A percentile compares a stretch with the other conserved stretches of the same genome.
Conservation (phyloP, 2,888 invertebrate genomes). For the Dichetophora obliterata region DNA sequence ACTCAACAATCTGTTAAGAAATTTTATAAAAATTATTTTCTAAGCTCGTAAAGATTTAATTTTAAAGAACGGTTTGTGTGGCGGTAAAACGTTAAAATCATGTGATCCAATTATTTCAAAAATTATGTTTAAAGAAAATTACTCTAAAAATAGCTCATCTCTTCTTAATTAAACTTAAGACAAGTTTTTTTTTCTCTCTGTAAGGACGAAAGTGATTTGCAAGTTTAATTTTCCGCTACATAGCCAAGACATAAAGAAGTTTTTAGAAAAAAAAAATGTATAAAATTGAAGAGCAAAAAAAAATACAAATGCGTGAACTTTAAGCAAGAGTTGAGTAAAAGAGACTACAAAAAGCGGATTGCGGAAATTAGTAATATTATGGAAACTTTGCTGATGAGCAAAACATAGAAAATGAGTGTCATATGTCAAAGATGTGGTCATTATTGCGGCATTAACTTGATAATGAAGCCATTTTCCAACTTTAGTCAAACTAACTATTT, state of each 20-base stretch:
- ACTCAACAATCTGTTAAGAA: too few species aligned
- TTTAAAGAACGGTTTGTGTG: too few species aligned
- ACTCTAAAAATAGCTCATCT: neutral
- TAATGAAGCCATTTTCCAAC: too few species aligned
- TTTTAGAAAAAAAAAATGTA: too few species aligned
- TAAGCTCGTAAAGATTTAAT: neutral
- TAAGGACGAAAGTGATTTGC: constrained; percentile 17
- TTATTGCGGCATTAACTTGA: too few species aligned
- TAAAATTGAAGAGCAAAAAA: neutral
- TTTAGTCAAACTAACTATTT: too few species aligned
- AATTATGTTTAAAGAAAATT: neutral
- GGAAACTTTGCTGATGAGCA: too few species aligned
- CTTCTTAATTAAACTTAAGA: neutral
- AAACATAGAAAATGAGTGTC: too few species aligned
- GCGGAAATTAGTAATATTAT: neutral
- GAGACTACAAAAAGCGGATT: neutral
- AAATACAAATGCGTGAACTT: neutral
- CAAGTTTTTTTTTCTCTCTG: neutral
- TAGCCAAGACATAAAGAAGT: constrained; percentile 5
- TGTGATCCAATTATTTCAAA: too few species aligned
- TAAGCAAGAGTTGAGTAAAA: neutral
- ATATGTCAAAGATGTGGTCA: too few species aligned
- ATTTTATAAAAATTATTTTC: neutral
- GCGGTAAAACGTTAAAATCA: too few species aligned
- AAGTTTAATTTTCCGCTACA: constrained; percentile 31